phyloP scores from a whole-genome alignment of 2,113 vertebrate species.

The Channa maculata region DNA sequence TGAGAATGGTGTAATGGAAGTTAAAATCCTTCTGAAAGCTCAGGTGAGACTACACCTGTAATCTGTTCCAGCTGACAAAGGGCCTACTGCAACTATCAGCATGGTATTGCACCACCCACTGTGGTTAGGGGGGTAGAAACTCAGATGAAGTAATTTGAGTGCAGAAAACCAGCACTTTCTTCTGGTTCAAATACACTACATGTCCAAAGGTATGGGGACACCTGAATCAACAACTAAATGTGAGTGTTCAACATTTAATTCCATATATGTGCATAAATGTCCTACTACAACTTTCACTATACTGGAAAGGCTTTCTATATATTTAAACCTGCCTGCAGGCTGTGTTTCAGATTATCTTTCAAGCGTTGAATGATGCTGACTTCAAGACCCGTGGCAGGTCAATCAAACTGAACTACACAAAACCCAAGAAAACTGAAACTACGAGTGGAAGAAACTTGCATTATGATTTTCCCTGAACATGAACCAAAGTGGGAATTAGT shows the following conservation, averaged over 20 bases:
- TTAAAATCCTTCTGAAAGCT: neutral
- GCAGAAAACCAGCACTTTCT: no score
- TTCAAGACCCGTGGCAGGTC: neutral
- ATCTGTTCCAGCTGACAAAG: neutral
- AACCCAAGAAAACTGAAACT: no score
- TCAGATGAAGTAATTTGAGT: no score
- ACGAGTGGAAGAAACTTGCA: no score
- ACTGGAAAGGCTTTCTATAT: neutral
- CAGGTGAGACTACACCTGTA: slow-evolving; percentile 25
- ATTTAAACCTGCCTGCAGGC: neutral
- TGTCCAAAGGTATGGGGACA: neutral
- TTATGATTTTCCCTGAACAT: neutral
- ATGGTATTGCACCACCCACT: neutral
- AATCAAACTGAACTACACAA: no score
- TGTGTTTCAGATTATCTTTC: neutral
- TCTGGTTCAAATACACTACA: neutral
- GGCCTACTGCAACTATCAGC: neutral
- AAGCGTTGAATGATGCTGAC: neutral
- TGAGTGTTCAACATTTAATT: neutral
- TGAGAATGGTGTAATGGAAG: slow-evolving; percentile 8
- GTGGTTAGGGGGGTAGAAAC: neutral
- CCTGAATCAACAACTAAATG: neutral
- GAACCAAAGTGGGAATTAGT: neutral
- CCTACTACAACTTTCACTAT: neutral
- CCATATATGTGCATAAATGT: neutral